Evolutionary conservation across 2,113 vertebrate genomes (phyloP).

Genomic region (Cettia cetti): DNA sequence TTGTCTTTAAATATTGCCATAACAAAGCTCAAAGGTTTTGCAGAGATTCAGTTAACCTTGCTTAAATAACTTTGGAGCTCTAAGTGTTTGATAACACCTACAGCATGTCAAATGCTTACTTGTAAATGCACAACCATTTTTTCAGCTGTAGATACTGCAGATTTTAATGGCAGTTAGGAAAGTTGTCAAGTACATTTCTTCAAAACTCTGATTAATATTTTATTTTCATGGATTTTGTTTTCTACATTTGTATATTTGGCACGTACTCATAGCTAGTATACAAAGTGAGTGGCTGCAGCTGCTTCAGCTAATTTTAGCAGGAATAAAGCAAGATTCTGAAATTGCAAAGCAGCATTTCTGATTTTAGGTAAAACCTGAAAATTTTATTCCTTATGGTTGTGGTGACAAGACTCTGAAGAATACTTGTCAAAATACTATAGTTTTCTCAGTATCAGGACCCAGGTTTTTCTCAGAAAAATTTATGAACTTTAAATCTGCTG

Average conservation of each 20-base stretch:
- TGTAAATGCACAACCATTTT: background rate
- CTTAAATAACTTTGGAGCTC: background rate
- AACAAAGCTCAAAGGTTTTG: background rate
- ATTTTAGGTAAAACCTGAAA: background rate
- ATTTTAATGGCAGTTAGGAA: background rate
- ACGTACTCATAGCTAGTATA: background rate
- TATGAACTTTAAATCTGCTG: background rate
- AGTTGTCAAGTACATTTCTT: background rate
- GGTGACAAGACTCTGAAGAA: background rate
- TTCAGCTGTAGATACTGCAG: background rate
- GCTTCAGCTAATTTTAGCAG: background rate
- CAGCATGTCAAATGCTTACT: background rate
- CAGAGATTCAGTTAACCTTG: background rate
- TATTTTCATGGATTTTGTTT: background rate
- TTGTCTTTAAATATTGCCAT: background rate
- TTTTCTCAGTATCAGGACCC: background rate
- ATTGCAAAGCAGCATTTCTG: background rate
- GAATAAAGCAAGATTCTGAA: background rate
- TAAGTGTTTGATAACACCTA: background rate
- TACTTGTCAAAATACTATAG: background rate
- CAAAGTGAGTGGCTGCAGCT: background rate
- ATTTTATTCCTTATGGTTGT: background rate
- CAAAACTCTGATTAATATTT: background rate
- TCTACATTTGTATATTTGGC: background rate
- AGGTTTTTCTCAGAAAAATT: background rate